phyloP scores from a whole-genome alignment of 2,113 vertebrate species.

The Heliornis fulica region DNA sequence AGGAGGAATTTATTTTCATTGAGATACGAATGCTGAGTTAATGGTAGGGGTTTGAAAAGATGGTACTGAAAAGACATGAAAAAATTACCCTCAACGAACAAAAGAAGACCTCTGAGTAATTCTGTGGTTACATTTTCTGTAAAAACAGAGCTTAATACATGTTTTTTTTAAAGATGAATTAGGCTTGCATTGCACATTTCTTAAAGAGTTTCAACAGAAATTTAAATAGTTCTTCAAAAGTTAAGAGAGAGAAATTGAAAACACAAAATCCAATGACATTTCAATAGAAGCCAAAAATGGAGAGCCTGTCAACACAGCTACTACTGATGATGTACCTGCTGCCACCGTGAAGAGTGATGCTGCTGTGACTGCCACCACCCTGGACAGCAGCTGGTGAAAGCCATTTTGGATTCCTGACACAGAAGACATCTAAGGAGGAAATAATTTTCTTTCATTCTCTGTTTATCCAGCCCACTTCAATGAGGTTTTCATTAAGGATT shows the following conservation, averaged over 20 bases:
- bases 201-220: background rate
- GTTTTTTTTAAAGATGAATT: background rate
- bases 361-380: background rate
- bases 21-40: background rate
- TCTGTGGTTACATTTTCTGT: background rate
- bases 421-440: background rate
- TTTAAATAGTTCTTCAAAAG: background rate
- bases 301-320: background rate
- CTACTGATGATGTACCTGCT: background rate
- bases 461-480: background rate
- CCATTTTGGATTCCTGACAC: background rate
- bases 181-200: background rate
- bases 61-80: background rate
- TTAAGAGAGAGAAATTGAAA: background rate
- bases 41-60: background rate
- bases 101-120: background rate
- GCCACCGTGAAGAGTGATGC: fast-evolving
- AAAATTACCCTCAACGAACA: background rate
- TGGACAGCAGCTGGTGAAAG: background rate
- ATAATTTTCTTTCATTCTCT: background rate
- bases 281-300: background rate
- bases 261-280: background rate
- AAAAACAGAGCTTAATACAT: background rate
- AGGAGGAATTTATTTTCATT: background rate
- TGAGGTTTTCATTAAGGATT: background rate